Conservation (phyloP, 2,888 invertebrate species). For the Caenorhabditis uteleia region DNA sequence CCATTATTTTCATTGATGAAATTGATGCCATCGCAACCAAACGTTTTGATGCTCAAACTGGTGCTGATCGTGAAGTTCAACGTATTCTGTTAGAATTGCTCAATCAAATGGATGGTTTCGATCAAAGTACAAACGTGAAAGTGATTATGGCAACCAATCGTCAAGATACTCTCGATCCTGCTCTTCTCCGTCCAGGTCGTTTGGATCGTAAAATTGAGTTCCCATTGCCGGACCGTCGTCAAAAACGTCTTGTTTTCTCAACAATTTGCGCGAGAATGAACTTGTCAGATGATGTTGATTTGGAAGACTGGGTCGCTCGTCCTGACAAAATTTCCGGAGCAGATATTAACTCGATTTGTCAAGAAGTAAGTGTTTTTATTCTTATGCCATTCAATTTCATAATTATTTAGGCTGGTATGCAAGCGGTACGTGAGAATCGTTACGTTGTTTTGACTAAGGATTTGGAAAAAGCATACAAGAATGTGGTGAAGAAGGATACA, state of each 20-base stretch:
- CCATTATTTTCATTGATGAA: constrained; percentile 99
- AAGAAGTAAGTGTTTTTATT: constrained; percentile 77
- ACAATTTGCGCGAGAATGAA: constrained; percentile 98
- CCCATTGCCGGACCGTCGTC: constrained; percentile 86
- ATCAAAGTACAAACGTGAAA: constrained; percentile 99
- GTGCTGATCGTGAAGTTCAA: constrained; percentile 76
- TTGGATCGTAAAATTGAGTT: constrained; percentile 98
- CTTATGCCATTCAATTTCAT: background rate
- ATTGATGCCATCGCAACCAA: constrained; percentile 99
- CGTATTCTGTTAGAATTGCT: constrained; percentile 92
- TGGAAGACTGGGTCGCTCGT: constrained; percentile 97
- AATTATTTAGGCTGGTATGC: constrained; percentile 87
- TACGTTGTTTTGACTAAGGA: constrained; percentile 98
- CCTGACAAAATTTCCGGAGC: constrained; percentile 99
- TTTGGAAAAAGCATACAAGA: constrained; percentile 99
- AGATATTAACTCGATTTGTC: constrained; percentile 98
- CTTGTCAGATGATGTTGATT: constrained; percentile 92
- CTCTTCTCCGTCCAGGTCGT: constrained; percentile 89
- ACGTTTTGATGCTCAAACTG: constrained; percentile 73
- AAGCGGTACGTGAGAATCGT: constrained; percentile 97
- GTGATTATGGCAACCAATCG: constrained; percentile 94
- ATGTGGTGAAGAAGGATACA: constrained; percentile 98
- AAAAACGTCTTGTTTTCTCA: constrained; percentile 93
- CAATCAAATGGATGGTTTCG: constrained; percentile 99
- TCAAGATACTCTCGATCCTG: constrained; percentile 98